Percentiles rank a stretch among this genome's conserved stretches.
Evolutionary conservation across 2,888 invertebrate genomes (phyloP).

Genomic region (Clanis bilineata): DNA sequence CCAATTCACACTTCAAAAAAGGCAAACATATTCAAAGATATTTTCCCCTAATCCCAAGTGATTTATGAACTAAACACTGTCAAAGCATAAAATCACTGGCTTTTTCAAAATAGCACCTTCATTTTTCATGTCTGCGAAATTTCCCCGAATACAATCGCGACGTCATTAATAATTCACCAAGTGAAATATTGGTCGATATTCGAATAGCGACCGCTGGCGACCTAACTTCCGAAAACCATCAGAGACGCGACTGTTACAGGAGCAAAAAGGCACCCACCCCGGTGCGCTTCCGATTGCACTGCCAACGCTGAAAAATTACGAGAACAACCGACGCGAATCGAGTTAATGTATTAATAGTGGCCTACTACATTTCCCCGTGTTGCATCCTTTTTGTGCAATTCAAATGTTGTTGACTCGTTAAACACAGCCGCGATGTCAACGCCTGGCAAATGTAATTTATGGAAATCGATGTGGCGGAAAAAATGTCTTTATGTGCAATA

Average conservation of each 20-base stretch:
- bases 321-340: slow-evolving; percentile 50
- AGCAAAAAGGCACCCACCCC: slow-evolving; percentile 75
- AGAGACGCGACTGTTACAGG: slow-evolving; percentile 55
- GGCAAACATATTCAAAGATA: neutral
- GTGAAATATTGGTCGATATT: slow-evolving; percentile 70
- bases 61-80: slow-evolving; percentile 9
- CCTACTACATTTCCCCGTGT: slow-evolving; percentile 1
- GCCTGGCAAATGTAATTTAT: slow-evolving; percentile 8
- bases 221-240: slow-evolving; percentile 78
- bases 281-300: slow-evolving; percentile 77
- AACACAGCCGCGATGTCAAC: neutral
- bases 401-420: slow-evolving; percentile 6
- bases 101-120: slow-evolving; percentile 8
- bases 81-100: slow-evolving; percentile 1
- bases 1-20: neutral
- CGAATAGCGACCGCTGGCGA: slow-evolving; percentile 62
- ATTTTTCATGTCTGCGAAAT: slow-evolving; percentile 7
- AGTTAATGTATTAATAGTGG: slow-evolving; percentile 59
- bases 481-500: neutral
- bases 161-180: slow-evolving; percentile 64
- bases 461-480: neutral
- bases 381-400: slow-evolving; percentile 3
- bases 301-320: slow-evolving; percentile 78
- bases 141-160: slow-evolving; percentile 36
- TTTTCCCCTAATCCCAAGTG: neutral